Evolutionary conservation across 2,113 vertebrate genomes (phyloP), one percentile per base, ranked within the genome.

Genomic region (Rafetus swinhoei): DNA sequence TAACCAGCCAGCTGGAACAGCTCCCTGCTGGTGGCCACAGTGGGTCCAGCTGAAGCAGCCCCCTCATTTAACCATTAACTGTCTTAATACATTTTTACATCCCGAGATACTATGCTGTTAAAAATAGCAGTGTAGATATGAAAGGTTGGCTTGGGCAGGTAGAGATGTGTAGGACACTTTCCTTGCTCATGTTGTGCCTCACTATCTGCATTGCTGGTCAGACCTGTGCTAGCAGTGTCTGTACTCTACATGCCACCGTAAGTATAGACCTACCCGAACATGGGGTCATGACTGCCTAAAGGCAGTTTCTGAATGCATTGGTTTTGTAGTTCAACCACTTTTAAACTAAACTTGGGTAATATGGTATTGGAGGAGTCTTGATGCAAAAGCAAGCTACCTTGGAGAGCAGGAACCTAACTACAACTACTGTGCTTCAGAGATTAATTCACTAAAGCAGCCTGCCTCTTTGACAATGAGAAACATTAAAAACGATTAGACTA

Each of bases 401-500:
- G 45, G 79, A 65, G 87, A 89, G 74, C 59, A 81, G 27, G 82
- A 94, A 92, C 39, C 69, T 89, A 93, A 60, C 79, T 81, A 57
- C 84, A 81, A 45, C 81, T 69, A 16, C 54, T 85, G 57, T 60
- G 50, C 21, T 25, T 76, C 50, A 69, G 72, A 76, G 21, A 45
- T 45, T 19, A 9, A 45, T 45, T 76, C 39, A 7, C 35, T 45
- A 35, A 74, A 74, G 72, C 35, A 39, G 69, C 35, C 6, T 25
- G 39, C 10, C 35, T 45, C 39, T 76, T 76, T 12, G n/a, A 32
- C 18, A 5, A 57, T 24, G 39, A 50, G 35, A 74, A 35, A 39
- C 18, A 12, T 74, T 35, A 35, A 39, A 72, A 72, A 74, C 25
- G 90, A 89, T 2, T 55, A 10, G 85, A 90, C n/a, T 87, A 39